Percentiles rank a stretch among this genome's conserved stretches.
These are phyloP conservation scores for Manacus vitellinus DNA, from an alignment of 2,113 vertebrate genomes.

Conservation along the genomic window DNA sequence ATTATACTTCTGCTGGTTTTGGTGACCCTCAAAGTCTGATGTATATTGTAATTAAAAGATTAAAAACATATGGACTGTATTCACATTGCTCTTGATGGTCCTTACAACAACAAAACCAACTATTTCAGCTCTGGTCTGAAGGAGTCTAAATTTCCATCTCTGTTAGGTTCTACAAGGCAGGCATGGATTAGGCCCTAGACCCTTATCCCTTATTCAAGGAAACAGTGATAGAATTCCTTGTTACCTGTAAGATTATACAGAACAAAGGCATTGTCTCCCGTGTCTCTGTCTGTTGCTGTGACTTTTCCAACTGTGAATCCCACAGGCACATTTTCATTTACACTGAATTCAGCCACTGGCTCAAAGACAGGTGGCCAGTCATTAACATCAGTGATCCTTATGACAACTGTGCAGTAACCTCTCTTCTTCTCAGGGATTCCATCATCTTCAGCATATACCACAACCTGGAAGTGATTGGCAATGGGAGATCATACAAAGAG, in stretches of 20 bases:
- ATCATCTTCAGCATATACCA: conserved; percentile 64
- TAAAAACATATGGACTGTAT: neutral
- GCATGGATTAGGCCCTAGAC: neutral
- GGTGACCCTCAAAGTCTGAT: neutral
- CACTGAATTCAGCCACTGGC: conserved; percentile 9
- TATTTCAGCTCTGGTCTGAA: neutral
- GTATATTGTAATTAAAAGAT: neutral
- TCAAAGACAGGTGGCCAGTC: conserved; percentile 63
- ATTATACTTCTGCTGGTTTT: neutral
- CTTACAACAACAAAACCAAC: neutral
- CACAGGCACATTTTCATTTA: conserved; percentile 25
- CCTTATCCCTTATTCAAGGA: neutral
- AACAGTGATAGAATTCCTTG: neutral
- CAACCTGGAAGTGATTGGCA: conserved; percentile 6
- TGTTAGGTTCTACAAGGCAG: neutral
- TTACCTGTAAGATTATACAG: conserved; percentile 59
- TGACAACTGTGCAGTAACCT: conserved; percentile 60
- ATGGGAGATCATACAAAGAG: neutral
- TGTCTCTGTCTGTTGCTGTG: conserved; percentile 57
- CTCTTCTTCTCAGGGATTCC: conserved; percentile 62
- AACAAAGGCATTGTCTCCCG: conserved; percentile 66
- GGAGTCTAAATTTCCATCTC: neutral
- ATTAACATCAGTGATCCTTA: conserved; percentile 61
- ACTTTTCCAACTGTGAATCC: conserved; percentile 58
- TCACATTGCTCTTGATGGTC: neutral